A percentile compares a stretch with the other conserved stretches of the same genome.
phyloP scores from a whole-genome alignment of 2,888 invertebrate species.

The Gymnosoma rotundatum region DNA sequence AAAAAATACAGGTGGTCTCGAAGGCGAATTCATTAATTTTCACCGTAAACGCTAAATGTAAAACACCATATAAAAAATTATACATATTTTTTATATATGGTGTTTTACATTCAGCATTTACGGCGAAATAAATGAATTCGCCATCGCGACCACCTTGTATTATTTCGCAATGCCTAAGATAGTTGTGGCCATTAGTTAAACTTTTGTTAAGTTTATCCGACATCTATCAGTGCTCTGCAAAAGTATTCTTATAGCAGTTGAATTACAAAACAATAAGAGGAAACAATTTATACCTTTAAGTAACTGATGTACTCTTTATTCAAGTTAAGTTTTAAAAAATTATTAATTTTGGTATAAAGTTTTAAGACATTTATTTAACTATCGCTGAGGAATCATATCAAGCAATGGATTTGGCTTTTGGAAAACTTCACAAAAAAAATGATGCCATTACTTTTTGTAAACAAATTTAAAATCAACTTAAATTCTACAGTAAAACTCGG shows the following conservation, averaged over 20 bases:
- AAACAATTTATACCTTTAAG: conserved; percentile 31
- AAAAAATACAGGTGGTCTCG: too few relatives aligned
- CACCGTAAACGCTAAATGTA: too few relatives aligned
- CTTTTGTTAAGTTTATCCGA: too few relatives aligned
- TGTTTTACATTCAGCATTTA: too few relatives aligned
- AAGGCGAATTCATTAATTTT: too few relatives aligned
- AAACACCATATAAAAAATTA: too few relatives aligned
- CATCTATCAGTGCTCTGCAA: too few relatives aligned
- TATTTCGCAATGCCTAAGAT: too few relatives aligned
- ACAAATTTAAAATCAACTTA: neutral
- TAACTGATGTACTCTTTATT: conserved; percentile 23
- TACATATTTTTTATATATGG: too few relatives aligned
- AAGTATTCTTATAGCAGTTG: neutral
- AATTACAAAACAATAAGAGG: neutral
- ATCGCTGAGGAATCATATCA: neutral
- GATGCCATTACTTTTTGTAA: neutral
- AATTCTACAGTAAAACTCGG: neutral
- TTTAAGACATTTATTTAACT: conserved; percentile 60
- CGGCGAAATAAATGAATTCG: too few relatives aligned
- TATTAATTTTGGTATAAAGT: conserved; percentile 26
- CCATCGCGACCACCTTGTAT: too few relatives aligned
- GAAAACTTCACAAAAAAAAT: conserved; percentile 29
- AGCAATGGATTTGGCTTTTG: conserved; percentile 41
- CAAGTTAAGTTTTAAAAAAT: conserved; percentile 3
- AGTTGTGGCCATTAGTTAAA: too few relatives aligned